Evolutionary conservation across 2,888 invertebrate species (phyloP).

Genomic region (Thymelicus acteon): DNA sequence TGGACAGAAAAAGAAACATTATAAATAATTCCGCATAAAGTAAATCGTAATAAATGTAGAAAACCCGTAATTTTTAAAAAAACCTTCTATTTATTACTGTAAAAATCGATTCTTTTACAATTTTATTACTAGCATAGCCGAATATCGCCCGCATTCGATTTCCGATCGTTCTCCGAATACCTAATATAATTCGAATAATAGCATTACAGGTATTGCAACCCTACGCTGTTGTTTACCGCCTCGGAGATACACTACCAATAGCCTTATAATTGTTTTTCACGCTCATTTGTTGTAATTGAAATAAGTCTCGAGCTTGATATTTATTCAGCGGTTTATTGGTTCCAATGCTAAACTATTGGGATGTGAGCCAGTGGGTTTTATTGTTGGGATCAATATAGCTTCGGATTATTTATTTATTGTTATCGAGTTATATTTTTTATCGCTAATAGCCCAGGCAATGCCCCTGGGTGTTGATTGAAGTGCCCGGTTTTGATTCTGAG

Average conservation of each 20-base stretch:
- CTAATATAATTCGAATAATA: background rate
- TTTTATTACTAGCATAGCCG: too few relatives aligned
- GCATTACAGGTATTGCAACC: slow-evolving; percentile 29
- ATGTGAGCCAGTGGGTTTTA: slow-evolving; percentile 4
- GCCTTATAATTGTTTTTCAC: slow-evolving; percentile 82
- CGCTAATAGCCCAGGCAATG: too few relatives aligned
- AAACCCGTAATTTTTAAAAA: too few relatives aligned
- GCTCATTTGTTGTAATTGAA: slow-evolving; percentile 77
- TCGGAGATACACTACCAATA: slow-evolving; percentile 64
- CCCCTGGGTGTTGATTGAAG: too few relatives aligned
- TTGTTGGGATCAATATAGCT: background rate
- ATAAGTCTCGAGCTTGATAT: slow-evolving; percentile 74
- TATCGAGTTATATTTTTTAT: background rate
- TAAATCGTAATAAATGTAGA: too few relatives aligned
- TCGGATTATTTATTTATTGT: background rate
- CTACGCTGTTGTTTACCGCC: slow-evolving; percentile 63
- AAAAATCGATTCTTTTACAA: too few relatives aligned
- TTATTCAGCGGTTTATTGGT: slow-evolving; percentile 53
- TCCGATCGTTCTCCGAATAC: background rate
- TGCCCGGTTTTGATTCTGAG: too few relatives aligned
- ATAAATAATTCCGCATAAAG: too few relatives aligned
- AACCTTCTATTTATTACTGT: too few relatives aligned
- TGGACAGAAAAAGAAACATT: too few relatives aligned
- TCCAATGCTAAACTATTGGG: slow-evolving; percentile 17
- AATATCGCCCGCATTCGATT: background rate